Evolutionary conservation across 2,888 invertebrate genomes (phyloP).

Genomic region (Papilio protenor): DNA sequence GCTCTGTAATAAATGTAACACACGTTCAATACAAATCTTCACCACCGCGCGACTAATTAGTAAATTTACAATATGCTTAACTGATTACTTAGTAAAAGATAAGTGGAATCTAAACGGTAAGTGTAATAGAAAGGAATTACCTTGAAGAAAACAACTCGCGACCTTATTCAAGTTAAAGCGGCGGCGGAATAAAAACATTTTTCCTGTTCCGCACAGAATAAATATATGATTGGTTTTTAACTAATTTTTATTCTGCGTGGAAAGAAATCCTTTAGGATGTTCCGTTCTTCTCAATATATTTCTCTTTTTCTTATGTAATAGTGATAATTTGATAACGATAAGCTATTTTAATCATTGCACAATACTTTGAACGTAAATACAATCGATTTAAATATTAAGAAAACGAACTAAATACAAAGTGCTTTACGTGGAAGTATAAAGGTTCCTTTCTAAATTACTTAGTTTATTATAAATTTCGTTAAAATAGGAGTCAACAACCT

Average conservation of each 20-base stretch:
- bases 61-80: not conserved
- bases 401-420: not conserved
- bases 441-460: not conserved
- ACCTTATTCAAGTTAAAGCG: constrained; percentile 63
- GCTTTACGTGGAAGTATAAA: not conserved
- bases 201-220: constrained; percentile 31
- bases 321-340: not conserved
- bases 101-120: constrained; percentile 31
- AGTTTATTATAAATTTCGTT: not conserved
- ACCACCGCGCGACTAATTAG: not conserved
- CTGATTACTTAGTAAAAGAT: constrained; percentile 4
- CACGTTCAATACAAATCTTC: not conserved
- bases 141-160: constrained; percentile 67
- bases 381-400: not conserved
- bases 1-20: constrained; percentile 30
- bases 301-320: constrained; percentile 1
- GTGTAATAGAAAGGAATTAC: constrained; percentile 60
- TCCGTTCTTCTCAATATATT: not conserved
- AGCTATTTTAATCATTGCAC: not conserved
- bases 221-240: constrained; percentile 16
- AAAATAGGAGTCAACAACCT: not conserved
- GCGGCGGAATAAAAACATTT: constrained; percentile 54
- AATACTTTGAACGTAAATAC: not conserved
- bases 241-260: not conserved
- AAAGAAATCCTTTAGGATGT: constrained; percentile 3